Conservation (phyloP, 2,888 invertebrate species). For the Caenorhabditis zanzibari region DNA sequence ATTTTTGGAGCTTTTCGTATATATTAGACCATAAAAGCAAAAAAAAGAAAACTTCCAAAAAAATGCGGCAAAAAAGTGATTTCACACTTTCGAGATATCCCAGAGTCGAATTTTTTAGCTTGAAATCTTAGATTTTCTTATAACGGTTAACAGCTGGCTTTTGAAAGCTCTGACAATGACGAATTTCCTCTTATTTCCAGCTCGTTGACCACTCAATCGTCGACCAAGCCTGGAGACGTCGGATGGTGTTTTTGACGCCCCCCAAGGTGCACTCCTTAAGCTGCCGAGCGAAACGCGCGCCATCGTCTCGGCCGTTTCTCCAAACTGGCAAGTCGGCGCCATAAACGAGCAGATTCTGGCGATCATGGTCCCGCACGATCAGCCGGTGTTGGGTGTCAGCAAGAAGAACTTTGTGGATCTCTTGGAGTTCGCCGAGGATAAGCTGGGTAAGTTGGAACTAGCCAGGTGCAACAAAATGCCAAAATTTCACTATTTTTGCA, state of each 20-base stretch:
- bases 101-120: too few relatives aligned
- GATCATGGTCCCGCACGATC: conserved; percentile 69
- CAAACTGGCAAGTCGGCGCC: conserved; percentile 69
- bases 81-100: too few relatives aligned
- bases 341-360: conserved; percentile 67
- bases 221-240: conserved; percentile 66
- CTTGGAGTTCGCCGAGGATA: conserved; percentile 74
- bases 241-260: conserved; percentile 78
- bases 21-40: too few relatives aligned
- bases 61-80: too few relatives aligned
- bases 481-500: too few relatives aligned
- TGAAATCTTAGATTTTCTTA: too few relatives aligned
- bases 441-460: conserved; percentile 59
- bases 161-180: too few relatives aligned
- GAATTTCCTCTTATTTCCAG: conserved; percentile 18
- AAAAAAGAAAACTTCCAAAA: too few relatives aligned
- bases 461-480: too few relatives aligned
- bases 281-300: conserved; percentile 46
- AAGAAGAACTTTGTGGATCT: conserved; percentile 74
- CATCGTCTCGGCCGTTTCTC: conserved; percentile 67
- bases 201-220: conserved; percentile 45
- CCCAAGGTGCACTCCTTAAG: conserved; percentile 47
- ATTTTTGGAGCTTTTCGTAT: too few relatives aligned
- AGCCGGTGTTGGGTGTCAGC: conserved; percentile 66
- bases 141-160: too few relatives aligned